These are phyloP conservation scores for Falco novaeseelandiae DNA, from an alignment of 2,797 vertebrate genomes.

Conservation along the genomic window DNA sequence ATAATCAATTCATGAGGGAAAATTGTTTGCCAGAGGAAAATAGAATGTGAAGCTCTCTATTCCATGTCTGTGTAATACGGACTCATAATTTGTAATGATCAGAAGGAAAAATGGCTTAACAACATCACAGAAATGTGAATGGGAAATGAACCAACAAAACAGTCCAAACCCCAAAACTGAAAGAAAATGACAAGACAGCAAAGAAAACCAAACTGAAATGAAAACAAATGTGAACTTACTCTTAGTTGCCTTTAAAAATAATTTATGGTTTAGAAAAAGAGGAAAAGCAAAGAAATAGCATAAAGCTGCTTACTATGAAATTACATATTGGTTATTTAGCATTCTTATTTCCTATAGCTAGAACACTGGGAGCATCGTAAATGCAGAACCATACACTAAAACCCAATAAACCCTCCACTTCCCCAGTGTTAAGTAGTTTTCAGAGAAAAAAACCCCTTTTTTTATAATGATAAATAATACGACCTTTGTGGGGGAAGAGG, in stretches of 20 bases:
- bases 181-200: neutral
- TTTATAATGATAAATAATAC: neutral
- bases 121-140: constrained; percentile 3
- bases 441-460: neutral
- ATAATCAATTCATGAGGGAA: neutral
- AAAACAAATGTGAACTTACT: neutral
- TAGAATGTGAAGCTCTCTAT: neutral
- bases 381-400: neutral
- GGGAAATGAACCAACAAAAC: neutral
- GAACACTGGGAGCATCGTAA: neutral
- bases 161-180: neutral
- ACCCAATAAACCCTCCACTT: neutral
- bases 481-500: neutral
- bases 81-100: constrained; percentile 1
- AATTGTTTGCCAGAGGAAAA: neutral
- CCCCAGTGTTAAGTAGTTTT: neutral
- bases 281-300: neutral
- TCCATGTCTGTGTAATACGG: neutral
- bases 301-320: neutral
- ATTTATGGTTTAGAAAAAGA: neutral
- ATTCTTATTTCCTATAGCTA: neutral
- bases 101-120: neutral
- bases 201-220: neutral
- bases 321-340: neutral
- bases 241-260: neutral